Evolutionary conservation across 2,888 invertebrate genomes (phyloP), one percentile per base, ranked within the genome.

Genomic region (Eupithecia centaureata): DNA sequence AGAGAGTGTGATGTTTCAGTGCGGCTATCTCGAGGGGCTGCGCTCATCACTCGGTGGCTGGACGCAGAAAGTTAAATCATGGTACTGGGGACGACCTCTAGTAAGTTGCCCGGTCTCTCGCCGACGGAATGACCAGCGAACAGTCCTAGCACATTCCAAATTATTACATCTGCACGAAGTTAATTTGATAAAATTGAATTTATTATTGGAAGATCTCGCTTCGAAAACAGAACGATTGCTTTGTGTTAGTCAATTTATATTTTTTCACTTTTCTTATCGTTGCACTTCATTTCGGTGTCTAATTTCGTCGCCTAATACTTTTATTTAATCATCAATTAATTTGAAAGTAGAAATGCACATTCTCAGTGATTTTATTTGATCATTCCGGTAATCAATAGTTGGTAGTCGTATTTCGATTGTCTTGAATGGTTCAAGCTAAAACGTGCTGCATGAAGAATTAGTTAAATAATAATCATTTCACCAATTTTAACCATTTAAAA

Each of bases 41-140:
- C 96, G 97, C 94, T 96, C 97, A 94, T 97, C 97, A 95, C 96
- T 97, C 95, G 97, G 97, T 95, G 97, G 97, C 95, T 97, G 97
- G 96, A 97, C 97, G 95, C 97, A 97, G 96, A 97, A 97, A 96
- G 97, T 97, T 95, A 97, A 97, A 95, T 97, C 97, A 95, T 97
- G 97, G 97, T 97, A 97, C 96, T 97, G 97, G 97, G 97, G 97
- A 95, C 96, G 97, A 96, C 97, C 97, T 96, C 97, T 97, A 95
- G 97, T 97, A 97, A 97, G 97, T 97, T 95, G 86, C 89, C 88
- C 89, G 90, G 88, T 87, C 86, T 86, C 85, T 82, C 82, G 85
- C 85, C 88, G 86, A 85, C 86, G 85, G 84, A 87, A 84, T 84
- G 85, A 86, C 83, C 90, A 86, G 86, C 88, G 84, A 89, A 84